These are phyloP conservation scores for Plagodis dolabraria DNA, from an alignment of 2,888 invertebrate genomes.

Conservation along the genomic window DNA sequence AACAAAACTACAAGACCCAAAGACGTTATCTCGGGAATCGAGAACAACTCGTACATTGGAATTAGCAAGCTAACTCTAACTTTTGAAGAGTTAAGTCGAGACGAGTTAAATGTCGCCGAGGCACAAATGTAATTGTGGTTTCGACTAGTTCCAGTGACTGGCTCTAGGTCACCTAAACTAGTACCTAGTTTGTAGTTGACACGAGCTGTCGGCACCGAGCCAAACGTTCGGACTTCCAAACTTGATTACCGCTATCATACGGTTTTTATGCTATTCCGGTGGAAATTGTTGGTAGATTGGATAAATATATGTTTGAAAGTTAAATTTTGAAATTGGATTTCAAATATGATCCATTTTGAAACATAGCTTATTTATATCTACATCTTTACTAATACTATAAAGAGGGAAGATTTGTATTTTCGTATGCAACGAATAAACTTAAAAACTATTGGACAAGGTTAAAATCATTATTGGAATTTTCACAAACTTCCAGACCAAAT, in stretches of 20 bases:
- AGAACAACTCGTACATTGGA: constrained; percentile 8
- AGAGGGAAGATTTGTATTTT: no score
- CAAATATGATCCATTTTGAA: no score
- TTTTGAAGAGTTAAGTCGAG: constrained; percentile 15
- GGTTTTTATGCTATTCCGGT: constrained; percentile 15
- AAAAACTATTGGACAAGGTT: no score
- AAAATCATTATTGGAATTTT: no score
- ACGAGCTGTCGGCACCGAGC: constrained; percentile 34
- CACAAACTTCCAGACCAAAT: no score
- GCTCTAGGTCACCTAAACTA: constrained; percentile 27
- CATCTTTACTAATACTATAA: no score
- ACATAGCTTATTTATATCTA: no score
- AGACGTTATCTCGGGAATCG: not conserved
- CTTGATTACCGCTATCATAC: constrained; percentile 22
- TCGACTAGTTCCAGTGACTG: constrained; percentile 11
- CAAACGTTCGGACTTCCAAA: constrained; percentile 35
- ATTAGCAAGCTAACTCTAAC: constrained; percentile 25
- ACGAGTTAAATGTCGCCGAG: constrained; percentile 21
- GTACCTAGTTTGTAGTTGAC: constrained; percentile 30
- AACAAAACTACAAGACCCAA: not conserved
- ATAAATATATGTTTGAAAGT: not conserved
- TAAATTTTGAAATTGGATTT: no score
- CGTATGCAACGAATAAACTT: no score
- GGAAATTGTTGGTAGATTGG: constrained; percentile 1
- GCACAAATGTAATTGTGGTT: constrained; percentile 35